Conservation (phyloP, 1,140 invertebrate species). For the Bicyclus anynana region DNA sequence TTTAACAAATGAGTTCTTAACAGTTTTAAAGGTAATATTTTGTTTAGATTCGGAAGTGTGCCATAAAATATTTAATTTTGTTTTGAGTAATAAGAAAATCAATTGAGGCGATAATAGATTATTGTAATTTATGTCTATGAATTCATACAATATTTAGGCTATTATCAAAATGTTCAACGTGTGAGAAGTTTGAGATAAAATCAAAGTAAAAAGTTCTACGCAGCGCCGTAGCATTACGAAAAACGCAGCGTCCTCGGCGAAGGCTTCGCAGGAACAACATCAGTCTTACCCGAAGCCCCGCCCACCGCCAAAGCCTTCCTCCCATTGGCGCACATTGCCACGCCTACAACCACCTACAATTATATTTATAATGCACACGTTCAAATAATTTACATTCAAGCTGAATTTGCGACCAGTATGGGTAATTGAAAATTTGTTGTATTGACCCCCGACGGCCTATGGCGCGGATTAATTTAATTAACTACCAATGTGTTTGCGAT, state of each 20-base stretch:
- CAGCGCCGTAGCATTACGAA: constrained; percentile 9
- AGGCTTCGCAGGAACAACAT: constrained; percentile 72
- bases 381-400: constrained; percentile 76
- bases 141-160: too few relatives aligned
- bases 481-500: constrained; percentile 28
- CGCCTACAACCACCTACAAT: constrained; percentile 71
- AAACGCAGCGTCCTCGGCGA: constrained; percentile 37
- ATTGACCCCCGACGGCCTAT: constrained; percentile 63
- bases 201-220: neutral
- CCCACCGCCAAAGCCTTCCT: constrained; percentile 36
- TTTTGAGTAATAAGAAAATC: too few relatives aligned
- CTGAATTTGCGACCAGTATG: constrained; percentile 71
- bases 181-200: neutral
- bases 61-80: too few relatives aligned
- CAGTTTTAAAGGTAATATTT: too few relatives aligned
- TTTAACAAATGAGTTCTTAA: too few relatives aligned
- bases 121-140: too few relatives aligned
- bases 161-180: neutral
- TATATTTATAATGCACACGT: constrained; percentile 74
- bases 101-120: too few relatives aligned
- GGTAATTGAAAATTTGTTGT: constrained; percentile 77
- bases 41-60: too few relatives aligned
- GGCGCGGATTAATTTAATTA: constrained; percentile 62
- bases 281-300: constrained; percentile 55
- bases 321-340: constrained; percentile 50